Conservation (phyloP, 1,140 invertebrate genomes). For the Pseudomyrmex pallidus region DNA sequence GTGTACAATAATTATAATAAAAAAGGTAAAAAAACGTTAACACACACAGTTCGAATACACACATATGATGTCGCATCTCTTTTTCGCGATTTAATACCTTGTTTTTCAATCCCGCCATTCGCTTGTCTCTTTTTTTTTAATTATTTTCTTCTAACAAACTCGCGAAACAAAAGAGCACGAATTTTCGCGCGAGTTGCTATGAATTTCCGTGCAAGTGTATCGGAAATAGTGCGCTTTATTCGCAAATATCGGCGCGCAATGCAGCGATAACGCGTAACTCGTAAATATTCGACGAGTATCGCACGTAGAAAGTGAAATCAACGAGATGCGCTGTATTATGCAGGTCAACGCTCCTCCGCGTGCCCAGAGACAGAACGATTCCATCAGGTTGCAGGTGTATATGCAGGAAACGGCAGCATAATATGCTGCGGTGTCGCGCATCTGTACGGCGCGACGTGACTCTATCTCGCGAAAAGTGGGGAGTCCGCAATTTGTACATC, state of each 20-base stretch:
- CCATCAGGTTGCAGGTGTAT: neutral
- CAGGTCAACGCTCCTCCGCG: conserved; percentile 33
- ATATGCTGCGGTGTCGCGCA: conserved; percentile 14
- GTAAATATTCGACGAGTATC: conserved; percentile 18
- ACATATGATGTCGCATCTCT: too few species aligned
- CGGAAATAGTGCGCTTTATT: conserved; percentile 17
- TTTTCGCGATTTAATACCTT: too few species aligned
- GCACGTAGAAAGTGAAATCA: conserved; percentile 52
- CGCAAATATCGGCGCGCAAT: conserved; percentile 3
- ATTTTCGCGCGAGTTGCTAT: neutral
- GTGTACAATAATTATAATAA: too few species aligned
- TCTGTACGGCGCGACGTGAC: conserved; percentile 22
- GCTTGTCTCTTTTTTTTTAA: too few species aligned
- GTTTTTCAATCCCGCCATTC: too few species aligned
- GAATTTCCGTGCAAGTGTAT: neutral
- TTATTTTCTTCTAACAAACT: too few species aligned
- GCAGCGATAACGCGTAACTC: conserved; percentile 11
- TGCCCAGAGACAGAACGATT: neutral
- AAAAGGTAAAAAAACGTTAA: too few species aligned
- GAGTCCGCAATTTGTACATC: neutral
- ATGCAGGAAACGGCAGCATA: conserved; percentile 26
- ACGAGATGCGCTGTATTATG: neutral
- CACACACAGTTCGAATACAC: too few species aligned
- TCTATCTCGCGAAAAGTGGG: conserved; percentile 26
- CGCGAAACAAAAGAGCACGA: neutral